Evolutionary conservation across 2,113 vertebrate species (phyloP), one percentile per base, ranked within the genome.

Genomic region (Lota lota): DNA sequence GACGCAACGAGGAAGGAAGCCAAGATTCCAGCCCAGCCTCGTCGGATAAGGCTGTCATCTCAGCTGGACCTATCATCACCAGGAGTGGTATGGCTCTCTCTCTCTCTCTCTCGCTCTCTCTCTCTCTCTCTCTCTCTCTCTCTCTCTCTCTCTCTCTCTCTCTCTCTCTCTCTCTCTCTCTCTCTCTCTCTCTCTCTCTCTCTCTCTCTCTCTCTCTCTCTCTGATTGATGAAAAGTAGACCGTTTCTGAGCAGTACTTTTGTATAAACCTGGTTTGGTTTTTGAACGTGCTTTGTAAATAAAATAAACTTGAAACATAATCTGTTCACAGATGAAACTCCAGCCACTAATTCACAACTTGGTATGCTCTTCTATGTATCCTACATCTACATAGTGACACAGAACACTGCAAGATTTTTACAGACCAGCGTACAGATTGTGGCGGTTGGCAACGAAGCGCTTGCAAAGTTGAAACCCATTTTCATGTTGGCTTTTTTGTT

Each of bases 41-140:
- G 14, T 94, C 94, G 47, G 95, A 93, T 78, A 94, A 94, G 1
- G 93, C 96, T 1, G 71, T 98, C 14, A 92, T 99, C 68, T 95
- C 94, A n/a, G 97, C 95, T 7, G 97, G 97, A 10, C 97, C 97
- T 68, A 98, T 99, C 85, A 97, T 98, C 76, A 99, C 96, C 0
- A 91, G 96, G 74, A 96, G 94, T 16, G 97, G 96, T 97, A 79
- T n/a, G 68, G 40, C 40, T 47, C 40, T 47, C 40, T 47, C 40
- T 47, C 11, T 47, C 40, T 47, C 40, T 47, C 8, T 47, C 8
- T 11, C 10, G 8, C 40, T 47, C 40, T 47, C 7, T 11, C 40
- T 47, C 40, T 47, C 40, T 47, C 40, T 11, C 4, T 33, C 40
- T 47, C 40, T 47, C 40, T 12, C 40, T 47, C 40, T 47, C 40